Evolutionary conservation across 2,888 invertebrate species (phyloP).

Genomic region (Tipula helvola): DNA sequence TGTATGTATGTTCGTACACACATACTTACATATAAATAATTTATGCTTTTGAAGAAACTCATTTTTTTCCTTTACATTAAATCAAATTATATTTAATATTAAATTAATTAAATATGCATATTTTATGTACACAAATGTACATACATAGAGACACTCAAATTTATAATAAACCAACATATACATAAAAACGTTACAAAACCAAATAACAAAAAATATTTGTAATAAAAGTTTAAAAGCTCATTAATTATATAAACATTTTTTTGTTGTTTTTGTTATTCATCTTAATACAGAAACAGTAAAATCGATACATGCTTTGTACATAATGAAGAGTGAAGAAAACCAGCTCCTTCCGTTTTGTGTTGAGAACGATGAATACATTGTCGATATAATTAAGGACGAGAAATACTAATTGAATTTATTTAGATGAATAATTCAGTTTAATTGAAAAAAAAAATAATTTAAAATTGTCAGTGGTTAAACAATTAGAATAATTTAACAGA

Average conservation of each 20-base stretch:
- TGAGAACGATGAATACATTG: background rate
- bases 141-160: too few species aligned
- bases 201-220: background rate
- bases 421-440: background rate
- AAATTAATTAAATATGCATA: background rate
- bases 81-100: background rate
- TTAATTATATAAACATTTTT: background rate
- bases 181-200: background rate
- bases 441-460: background rate
- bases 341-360: background rate
- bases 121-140: background rate
- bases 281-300: background rate
- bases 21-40: background rate
- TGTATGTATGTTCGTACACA: too few species aligned
- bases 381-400: background rate
- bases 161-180: too few species aligned
- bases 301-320: background rate
- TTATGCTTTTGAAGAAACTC: background rate
- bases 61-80: background rate
- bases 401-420: background rate
- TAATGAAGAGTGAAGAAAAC: background rate
- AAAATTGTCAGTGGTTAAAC: background rate
- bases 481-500: background rate
- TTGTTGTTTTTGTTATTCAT: background rate
- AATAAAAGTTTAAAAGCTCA: background rate